phyloP scores from a whole-genome alignment of 2,888 invertebrate genomes.

The Cabera pusaria region DNA sequence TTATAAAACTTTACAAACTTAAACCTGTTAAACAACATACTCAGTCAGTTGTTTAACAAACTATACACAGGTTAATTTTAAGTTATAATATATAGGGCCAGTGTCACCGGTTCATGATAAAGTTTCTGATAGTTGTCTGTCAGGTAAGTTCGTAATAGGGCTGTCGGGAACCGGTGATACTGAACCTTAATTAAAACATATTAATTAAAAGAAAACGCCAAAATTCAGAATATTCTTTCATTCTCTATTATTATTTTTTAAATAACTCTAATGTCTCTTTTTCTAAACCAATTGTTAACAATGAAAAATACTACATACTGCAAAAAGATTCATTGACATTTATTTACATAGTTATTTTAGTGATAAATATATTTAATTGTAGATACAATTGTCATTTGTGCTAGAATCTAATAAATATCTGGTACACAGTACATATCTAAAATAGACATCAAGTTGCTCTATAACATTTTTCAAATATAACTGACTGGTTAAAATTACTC shows the following conservation, averaged over 20 bases:
- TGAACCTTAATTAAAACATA: too few species aligned
- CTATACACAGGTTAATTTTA: too few species aligned
- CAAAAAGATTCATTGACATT: constrained; percentile 9
- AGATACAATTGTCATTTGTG: constrained; percentile 46
- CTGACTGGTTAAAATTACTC: too few species aligned
- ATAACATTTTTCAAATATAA: constrained; percentile 11
- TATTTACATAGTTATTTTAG: constrained; percentile 17
- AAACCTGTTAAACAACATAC: constrained; percentile 9
- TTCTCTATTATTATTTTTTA: too few species aligned
- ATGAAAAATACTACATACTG: constrained; percentile 10
- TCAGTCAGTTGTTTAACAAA: constrained; percentile 20
- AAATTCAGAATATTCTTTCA: neutral
- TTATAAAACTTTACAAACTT: neutral
- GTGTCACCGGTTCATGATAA: too few species aligned
- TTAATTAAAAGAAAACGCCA: too few species aligned
- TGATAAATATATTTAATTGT: constrained; percentile 21
- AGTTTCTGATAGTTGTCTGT: too few species aligned
- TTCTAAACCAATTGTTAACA: constrained; percentile 12
- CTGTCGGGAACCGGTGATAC: too few species aligned
- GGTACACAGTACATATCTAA: constrained; percentile 49
- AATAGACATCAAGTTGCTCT: constrained; percentile 40
- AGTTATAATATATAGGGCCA: too few species aligned
- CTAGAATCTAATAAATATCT: constrained; percentile 36
- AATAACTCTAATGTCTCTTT: constrained; percentile 20
- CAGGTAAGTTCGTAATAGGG: too few species aligned